Evolutionary conservation across 1,140 invertebrate genomes (phyloP), one percentile per base, ranked within the genome.

Genomic region (Microplitis demolitor): DNA sequence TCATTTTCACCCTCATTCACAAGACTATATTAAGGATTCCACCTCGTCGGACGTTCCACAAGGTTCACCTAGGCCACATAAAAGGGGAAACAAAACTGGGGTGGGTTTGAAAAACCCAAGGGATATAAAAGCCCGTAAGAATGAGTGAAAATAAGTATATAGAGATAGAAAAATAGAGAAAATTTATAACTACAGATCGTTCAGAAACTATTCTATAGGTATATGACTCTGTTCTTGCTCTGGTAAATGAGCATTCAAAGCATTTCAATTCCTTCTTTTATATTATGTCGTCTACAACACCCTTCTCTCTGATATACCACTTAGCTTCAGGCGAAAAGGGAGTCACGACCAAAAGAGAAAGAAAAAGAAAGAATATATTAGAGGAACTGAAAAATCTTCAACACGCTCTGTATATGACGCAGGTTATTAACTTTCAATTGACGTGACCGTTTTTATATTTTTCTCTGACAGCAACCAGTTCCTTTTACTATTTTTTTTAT

Each of bases 381-480:
- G 51, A 53, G 51, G 24, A 14, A 51, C 34, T 16, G 69, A 71
- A 66, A 66, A 66, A 64, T 54, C 62, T 31, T 66, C 62, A 50
- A 71, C 70, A 73, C 69, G 64, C 61, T 69, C 78, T 81, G 83
- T 75, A 80, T 79, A 81, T 81, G 84, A 86, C 83, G 69, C 50
- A 82, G 82, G 85, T 84, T 85, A 86, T 84, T 86, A 84, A 85
- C 80, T 84, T 77, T 80, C 80, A 84, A 85, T 85, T 83, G 82
- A 75, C 77, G 70, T 14, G 79, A 16, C 13, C 9, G 33, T 51
- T 71, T 51, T 66, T 62, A 37, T 64, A 71, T 64, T 70, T 71
- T 50, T 39, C n/a, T 24, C 13, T 71, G 61, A 66, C 61, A 31
- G 8, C 31, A 31, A 50, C 33, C n/a, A 53, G 51, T 16, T 14